A percentile compares a stretch with the other conserved stretches of the same genome.
phyloP scores from a whole-genome alignment of 2,797 vertebrate species.

The Apogon talboti region DNA sequence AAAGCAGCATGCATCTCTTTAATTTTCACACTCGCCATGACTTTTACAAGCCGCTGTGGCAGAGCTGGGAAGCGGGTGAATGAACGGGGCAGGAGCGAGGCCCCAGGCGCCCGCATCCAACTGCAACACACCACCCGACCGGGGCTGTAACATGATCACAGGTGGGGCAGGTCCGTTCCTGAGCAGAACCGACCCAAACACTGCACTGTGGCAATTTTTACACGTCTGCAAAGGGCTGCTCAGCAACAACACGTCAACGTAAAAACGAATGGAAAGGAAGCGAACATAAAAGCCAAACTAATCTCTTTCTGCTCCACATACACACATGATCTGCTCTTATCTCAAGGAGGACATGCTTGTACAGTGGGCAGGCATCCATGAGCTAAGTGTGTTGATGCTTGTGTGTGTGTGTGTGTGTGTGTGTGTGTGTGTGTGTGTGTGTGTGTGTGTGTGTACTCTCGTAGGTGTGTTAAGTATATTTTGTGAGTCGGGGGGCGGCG shows the following conservation, averaged over 20 bases:
- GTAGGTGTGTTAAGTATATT: conserved; percentile 38
- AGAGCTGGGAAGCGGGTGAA: conserved; percentile 53
- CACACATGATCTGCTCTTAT: conserved; percentile 3
- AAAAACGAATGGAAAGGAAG: background rate
- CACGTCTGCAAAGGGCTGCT: background rate
- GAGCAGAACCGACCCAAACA: conserved; percentile 16
- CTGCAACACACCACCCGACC: conserved; percentile 28
- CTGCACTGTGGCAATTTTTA: conserved; percentile 2
- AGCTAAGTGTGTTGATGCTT: conserved; percentile 20
- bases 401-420: conserved; percentile 15
- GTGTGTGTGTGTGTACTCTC: too few species aligned
- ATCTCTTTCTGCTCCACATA: conserved; percentile 15
- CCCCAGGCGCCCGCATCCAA: conserved; percentile 24
- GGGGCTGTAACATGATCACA: conserved; percentile 25
- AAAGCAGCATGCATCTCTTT: conserved; percentile 80
- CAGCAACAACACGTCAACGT: conserved; percentile 7
- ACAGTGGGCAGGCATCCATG: conserved; percentile 52
- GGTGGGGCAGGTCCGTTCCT: conserved; percentile 27
- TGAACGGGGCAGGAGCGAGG: conserved; percentile 37
- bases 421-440: too few species aligned
- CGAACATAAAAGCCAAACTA: background rate
- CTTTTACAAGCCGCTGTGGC: conserved; percentile 79
- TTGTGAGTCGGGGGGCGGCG: conserved; percentile 3
- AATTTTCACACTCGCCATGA: conserved; percentile 74
- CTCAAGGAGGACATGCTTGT: conserved; percentile 45